A percentile compares a stretch with the other conserved stretches of the same genome.
Conservation (phyloP, 1,140 invertebrate species). For the Stegodyphus mimosarum region DNA sequence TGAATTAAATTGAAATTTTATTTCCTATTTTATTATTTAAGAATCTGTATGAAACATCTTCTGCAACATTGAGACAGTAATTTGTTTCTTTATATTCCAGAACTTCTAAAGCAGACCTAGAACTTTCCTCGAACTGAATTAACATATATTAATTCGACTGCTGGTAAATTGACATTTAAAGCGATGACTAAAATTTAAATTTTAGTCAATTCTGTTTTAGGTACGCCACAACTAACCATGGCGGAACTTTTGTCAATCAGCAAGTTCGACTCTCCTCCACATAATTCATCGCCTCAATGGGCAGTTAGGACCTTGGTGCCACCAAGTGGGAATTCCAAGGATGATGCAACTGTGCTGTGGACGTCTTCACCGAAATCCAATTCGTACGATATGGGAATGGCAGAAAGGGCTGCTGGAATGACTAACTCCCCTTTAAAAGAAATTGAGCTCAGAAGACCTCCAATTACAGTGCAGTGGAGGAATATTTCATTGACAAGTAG, state of each 20-base stretch:
- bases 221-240: background rate
- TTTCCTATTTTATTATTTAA: no score
- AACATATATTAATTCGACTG: no score
- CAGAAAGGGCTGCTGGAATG: background rate
- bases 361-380: background rate
- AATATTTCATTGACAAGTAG: constrained; percentile 13
- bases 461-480: constrained; percentile 23
- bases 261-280: constrained; percentile 35
- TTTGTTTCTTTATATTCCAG: no score
- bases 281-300: constrained; percentile 13
- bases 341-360: background rate
- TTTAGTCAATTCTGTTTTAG: no score
- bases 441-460: constrained; percentile 8
- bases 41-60: no score
- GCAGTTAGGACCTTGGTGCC: constrained; percentile 12
- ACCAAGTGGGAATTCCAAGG: background rate
- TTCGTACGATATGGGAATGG: background rate
- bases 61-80: no score
- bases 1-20: no score
- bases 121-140: no score
- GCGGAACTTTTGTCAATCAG: constrained; percentile 45
- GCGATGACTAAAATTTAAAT: no score
- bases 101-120: no score
- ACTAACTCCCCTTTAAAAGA: background rate
- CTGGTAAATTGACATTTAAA: no score